phyloP scores from a whole-genome alignment of 2,113 vertebrate species.

The Sebastes schlegelii region DNA sequence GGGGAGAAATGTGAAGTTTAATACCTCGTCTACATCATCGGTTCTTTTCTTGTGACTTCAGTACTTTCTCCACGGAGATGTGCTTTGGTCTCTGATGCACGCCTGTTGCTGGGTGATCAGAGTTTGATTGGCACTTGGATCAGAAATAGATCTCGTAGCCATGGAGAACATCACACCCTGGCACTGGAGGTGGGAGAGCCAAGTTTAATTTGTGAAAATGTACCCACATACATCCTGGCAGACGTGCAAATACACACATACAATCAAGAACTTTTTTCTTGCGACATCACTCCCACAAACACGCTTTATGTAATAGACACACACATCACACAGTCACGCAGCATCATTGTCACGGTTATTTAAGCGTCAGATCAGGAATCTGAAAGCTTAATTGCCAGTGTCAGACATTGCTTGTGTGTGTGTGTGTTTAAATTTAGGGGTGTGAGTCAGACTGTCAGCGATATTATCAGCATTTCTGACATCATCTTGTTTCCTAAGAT shows the following conservation, averaged over 20 bases:
- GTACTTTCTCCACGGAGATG: constrained; percentile 23
- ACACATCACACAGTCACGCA: constrained; percentile 17
- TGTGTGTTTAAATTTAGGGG: constrained; percentile 26
- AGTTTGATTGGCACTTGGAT: constrained; percentile 76
- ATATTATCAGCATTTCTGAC: constrained; percentile 48
- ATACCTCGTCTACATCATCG: constrained; percentile 4
- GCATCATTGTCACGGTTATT: constrained; percentile 56
- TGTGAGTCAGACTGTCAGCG: constrained; percentile 50
- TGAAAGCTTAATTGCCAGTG: constrained; percentile 56
- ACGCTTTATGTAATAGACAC: background rate
- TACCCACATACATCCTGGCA: constrained; percentile 56
- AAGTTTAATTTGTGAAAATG: constrained; percentile 68
- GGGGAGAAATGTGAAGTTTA: background rate
- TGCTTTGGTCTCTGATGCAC: constrained; percentile 46
- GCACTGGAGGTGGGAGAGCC: constrained; percentile 66
- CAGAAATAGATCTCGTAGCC: constrained; percentile 75
- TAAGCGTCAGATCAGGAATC: constrained; percentile 54
- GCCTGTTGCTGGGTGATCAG: constrained; percentile 57
- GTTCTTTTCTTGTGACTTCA: constrained; percentile 28
- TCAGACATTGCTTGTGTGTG: constrained; percentile 31
- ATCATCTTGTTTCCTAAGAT: constrained; percentile 36
- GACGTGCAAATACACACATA: constrained; percentile 40
- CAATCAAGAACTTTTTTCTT: constrained; percentile 22
- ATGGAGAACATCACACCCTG: constrained; percentile 78
- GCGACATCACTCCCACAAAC: constrained; percentile 26